Base-by-base conservation (phyloP, 2,797 vertebrate genomes). In the Macropus fuliginosus region DNA sequence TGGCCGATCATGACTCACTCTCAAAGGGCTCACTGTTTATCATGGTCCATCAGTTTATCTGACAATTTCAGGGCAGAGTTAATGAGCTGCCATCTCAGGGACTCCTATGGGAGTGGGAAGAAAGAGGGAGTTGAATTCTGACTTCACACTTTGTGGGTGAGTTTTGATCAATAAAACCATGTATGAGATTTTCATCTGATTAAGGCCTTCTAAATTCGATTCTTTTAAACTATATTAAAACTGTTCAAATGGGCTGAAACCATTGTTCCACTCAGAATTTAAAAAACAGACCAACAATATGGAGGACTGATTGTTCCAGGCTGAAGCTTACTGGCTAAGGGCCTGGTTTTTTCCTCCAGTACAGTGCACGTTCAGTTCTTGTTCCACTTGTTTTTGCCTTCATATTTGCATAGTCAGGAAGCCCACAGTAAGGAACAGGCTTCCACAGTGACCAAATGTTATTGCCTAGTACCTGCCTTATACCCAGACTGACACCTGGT, bases 231-330 rank as follows among this genome's bases (percentile, higher is more conserved):
- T 28, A 4, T 21, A 46, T 92, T 92, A 93, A 94, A 57, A 81
- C 24, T 57, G 28, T 92, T 2, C 34, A 91, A 93, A 46, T 59
- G 6, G 28, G 21, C 3, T 81, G 54, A 81, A 96, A 94, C 24
- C 81, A 2, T 94, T 89, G 18, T 81, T 50, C 50, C 50, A 94
- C 16, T 54, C 52, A 91, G 46, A 56, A 54, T 57, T 50, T 10
- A 50, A 27, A 57, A 96, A 94, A 92, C 91, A 87, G 40, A 87
- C 31, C 54, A 96, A 28, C 34, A 66, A 93, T 27, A 91, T 90
- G 94, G 91, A 95, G 93, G 93, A 81, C 96, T 92, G 91, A 90
- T 97, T 93, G 90, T 55, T 92, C 94, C 89, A 24, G 50, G 29
- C 81, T 93, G 54, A 95, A 91, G n/a, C 50, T 52, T 66, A 93